phyloP scores from a whole-genome alignment of 1,140 invertebrate genomes.

The Trichoplusia ni region DNA sequence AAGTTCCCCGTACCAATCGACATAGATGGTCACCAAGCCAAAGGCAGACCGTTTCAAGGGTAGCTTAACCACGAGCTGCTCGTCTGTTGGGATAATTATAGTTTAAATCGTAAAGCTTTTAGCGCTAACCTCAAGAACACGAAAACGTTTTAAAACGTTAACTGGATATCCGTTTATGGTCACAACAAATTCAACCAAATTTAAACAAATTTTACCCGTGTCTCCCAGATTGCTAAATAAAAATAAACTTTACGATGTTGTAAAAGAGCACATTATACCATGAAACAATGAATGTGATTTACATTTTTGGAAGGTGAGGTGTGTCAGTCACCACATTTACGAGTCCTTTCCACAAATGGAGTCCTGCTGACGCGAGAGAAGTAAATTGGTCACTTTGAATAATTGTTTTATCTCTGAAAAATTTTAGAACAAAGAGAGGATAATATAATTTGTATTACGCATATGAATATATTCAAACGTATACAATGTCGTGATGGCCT shows the following conservation, averaged over 20 bases:
- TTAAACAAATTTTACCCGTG: background rate
- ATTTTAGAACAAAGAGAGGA: background rate
- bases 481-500: no score
- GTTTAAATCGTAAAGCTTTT: constrained; percentile 7
- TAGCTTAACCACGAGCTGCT: no score
- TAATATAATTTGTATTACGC: no score
- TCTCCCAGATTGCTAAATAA: background rate
- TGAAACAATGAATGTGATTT: constrained; percentile 12
- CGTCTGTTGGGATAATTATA: no score
- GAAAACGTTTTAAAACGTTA: constrained; percentile 26
- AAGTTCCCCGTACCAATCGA: no score
- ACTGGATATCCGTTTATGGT: constrained; percentile 15
- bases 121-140: constrained; percentile 1
- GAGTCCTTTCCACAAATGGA: constrained; percentile 5
- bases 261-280: background rate
- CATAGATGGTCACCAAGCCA: no score
- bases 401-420: constrained; percentile 1
- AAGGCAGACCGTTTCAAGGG: no score
- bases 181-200: constrained; percentile 15
- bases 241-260: background rate
- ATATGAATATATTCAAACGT: no score
- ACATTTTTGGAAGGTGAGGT: constrained; percentile 24
- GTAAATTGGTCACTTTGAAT: constrained; percentile 27
- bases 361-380: constrained; percentile 15
- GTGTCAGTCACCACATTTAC: constrained; percentile 11